phyloP scores from a whole-genome alignment of 2,113 vertebrate species.

The Oenanthe oenanthe region DNA sequence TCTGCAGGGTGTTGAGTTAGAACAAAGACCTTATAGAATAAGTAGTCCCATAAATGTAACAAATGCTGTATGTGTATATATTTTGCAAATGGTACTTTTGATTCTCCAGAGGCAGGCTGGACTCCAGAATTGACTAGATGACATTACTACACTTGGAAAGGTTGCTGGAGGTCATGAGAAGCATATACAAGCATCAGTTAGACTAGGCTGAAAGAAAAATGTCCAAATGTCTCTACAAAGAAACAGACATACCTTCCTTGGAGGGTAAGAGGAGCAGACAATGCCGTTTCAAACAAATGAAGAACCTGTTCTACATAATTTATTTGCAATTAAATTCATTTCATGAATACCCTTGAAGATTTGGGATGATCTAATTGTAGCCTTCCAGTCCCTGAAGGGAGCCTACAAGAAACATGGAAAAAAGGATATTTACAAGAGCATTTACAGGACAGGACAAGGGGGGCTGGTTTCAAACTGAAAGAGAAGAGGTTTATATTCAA shows the following conservation, averaged over 20 bases:
- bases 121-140: neutral
- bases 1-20: neutral
- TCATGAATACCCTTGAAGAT: neutral
- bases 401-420: neutral
- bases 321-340: neutral
- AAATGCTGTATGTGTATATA: neutral
- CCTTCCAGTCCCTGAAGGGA: neutral
- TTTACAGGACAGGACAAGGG: neutral
- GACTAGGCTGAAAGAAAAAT: neutral
- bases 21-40: neutral
- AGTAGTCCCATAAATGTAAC: neutral
- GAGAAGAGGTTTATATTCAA: neutral
- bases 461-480: neutral
- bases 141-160: neutral
- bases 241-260: neutral
- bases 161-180: neutral
- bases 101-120: neutral
- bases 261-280: neutral
- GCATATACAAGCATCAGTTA: neutral
- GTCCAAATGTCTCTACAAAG: neutral
- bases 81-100: neutral
- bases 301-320: neutral
- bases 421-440: neutral
- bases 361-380: neutral
- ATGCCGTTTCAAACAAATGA: neutral